These are phyloP conservation scores for Trypoxylus dichotomus DNA, from an alignment of 1,140 invertebrate genomes.

Conservation along the genomic window DNA sequence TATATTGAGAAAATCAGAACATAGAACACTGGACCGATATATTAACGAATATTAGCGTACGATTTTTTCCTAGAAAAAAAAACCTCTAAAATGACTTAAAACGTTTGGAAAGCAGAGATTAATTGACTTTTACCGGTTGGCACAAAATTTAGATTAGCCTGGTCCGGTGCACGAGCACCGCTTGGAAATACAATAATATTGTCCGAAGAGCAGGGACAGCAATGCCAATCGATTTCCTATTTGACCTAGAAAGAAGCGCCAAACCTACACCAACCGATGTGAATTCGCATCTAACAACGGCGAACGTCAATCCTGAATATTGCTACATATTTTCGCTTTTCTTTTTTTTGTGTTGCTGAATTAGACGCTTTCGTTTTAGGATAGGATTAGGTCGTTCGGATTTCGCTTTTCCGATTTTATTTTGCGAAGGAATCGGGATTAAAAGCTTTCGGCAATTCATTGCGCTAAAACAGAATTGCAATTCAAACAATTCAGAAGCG, in stretches of 20 bases:
- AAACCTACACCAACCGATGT: conserved; percentile 37
- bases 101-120: neutral
- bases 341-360: neutral
- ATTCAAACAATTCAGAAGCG: too few species aligned
- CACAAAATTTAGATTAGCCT: neutral
- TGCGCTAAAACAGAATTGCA: neutral
- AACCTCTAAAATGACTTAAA: neutral
- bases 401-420: neutral
- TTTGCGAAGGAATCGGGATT: neutral
- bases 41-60: too few species aligned
- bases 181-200: neutral
- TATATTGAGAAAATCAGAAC: too few species aligned
- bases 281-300: neutral
- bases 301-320: neutral
- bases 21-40: too few species aligned
- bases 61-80: neutral
- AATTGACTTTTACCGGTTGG: neutral
- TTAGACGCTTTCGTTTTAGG: neutral
- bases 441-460: neutral
- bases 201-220: conserved; percentile 1
- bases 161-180: neutral
- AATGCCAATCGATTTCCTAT: conserved; percentile 37
- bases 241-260: conserved; percentile 39
- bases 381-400: neutral
- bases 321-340: neutral